Evolutionary conservation across 1,140 invertebrate species (phyloP), one percentile per base, ranked within the genome.

Genomic region (Drosophila sproati): DNA sequence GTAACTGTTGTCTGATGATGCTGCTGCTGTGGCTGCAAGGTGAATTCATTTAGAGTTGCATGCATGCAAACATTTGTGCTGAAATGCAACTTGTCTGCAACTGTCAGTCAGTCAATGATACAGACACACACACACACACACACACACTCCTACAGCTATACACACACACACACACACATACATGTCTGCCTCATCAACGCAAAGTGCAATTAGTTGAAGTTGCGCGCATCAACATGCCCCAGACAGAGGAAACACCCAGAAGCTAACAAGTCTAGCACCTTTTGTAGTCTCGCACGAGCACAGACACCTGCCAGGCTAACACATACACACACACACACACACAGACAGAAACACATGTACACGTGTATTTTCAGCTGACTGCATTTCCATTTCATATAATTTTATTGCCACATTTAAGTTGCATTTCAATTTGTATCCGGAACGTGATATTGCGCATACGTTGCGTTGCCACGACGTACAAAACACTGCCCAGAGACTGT

Each of bases 201-300:
- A 88, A 89, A 89, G 85, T 88, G 85, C 85, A 88, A 88, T 88
- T 88, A 88, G 85, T 88, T 88, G 77, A 89, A 87, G 83, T 88
- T 87, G 85, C 61, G 66, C 77, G 83, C 74, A 75, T 83, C 86
- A 82, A 88, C 82, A 80, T 77, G 80, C 69, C 81, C 74, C 68
- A 77, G 73, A 82, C 81, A 69, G 67, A 54, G 56, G 52, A 8
- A 63, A 67, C 64, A 75, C 62, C 69, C 73, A 81, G 82, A 89
- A 89, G 77, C 85, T 77, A 88, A 88, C 85, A 88, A 88, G 85
- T 89, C 85, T 71, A 70, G 67, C 69, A 57, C 43, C 51, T 50
- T 10, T n/a, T 32, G 3, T 62, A 69, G 64, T 69, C 56, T 37
- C 67, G 54, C 63, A 66, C 43, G 61, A 76, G 56, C 48, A 50